These are phyloP conservation scores for Porites divaricata DNA, from an alignment of 92 coral and sea anemone genomes.

Conservation along the genomic window DNA sequence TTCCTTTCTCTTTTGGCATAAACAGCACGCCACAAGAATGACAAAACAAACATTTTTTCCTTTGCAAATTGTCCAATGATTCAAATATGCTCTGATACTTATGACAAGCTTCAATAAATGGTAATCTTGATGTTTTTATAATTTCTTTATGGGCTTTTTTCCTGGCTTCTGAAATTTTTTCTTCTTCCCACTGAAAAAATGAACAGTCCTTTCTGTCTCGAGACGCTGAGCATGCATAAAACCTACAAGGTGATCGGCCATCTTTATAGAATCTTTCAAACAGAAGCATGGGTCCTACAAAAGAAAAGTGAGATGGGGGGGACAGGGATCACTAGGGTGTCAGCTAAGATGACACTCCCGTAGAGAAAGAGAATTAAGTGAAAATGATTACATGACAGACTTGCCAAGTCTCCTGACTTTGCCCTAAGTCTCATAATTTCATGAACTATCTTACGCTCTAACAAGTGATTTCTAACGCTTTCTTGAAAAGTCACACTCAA, in stretches of 20 bases:
- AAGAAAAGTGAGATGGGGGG: background rate
- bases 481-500: too few species aligned
- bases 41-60: conserved; percentile 64
- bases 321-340: background rate
- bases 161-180: conserved; percentile 76
- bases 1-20: conserved; percentile 34
- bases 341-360: too few species aligned
- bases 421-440: too few species aligned
- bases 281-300: conserved; percentile 96
- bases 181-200: conserved; percentile 97
- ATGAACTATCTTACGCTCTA: too few species aligned
- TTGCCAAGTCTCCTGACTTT: too few species aligned
- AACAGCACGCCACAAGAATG: conserved; percentile 81
- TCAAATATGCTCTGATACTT: conserved; percentile 44
- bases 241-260: conserved; percentile 69
- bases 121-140: conserved; percentile 65
- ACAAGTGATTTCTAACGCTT: too few species aligned
- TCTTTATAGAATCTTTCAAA: conserved; percentile 94
- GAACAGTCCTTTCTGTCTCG: conserved; percentile 91
- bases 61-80: conserved; percentile 26
- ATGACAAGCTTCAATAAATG: conserved; percentile 34
- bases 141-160: conserved; percentile 78
- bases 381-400: too few species aligned
- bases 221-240: conserved; percentile 96
- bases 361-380: too few species aligned